Conservation (phyloP, 2,113 vertebrate species). For the Sardina pilchardus region DNA sequence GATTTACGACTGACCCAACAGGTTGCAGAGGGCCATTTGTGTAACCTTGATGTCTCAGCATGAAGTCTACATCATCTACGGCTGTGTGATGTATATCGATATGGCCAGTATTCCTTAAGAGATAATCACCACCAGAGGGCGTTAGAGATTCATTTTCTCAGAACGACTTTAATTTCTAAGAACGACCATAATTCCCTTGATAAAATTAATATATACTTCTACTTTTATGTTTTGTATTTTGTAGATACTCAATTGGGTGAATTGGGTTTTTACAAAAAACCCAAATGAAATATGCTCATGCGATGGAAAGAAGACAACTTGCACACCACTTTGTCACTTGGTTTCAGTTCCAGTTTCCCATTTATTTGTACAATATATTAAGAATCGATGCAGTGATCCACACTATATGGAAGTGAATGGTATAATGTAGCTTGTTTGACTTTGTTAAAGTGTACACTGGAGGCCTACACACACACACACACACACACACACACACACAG, state of each 20-base stretch:
- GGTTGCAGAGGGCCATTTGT: background rate
- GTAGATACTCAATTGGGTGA: background rate
- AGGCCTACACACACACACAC: slow-evolving; percentile 42
- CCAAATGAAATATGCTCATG: background rate
- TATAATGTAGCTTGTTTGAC: slow-evolving; percentile 37
- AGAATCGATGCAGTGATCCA: slow-evolving; percentile 53
- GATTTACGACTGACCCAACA: background rate
- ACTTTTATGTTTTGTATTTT: background rate
- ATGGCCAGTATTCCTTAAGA: background rate
- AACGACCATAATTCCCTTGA: background rate
- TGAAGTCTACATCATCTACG: background rate
- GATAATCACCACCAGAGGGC: background rate
- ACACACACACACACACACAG: slow-evolving; percentile 38
- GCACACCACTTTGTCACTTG: slow-evolving; percentile 41
- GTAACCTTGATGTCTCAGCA: background rate
- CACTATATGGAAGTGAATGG: slow-evolving; percentile 51
- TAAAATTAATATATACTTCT: background rate
- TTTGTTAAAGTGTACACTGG: slow-evolving; percentile 29
- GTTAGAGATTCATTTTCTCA: background rate
- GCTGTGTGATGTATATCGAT: background rate
- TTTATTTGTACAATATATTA: slow-evolving; percentile 64
- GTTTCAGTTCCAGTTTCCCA: slow-evolving; percentile 70
- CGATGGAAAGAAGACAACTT: slow-evolving; percentile 6
- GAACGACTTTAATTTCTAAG: background rate
- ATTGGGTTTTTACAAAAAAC: background rate